phyloP scores from a whole-genome alignment of 2,888 invertebrate species.

The Diachrysia chrysitis region DNA sequence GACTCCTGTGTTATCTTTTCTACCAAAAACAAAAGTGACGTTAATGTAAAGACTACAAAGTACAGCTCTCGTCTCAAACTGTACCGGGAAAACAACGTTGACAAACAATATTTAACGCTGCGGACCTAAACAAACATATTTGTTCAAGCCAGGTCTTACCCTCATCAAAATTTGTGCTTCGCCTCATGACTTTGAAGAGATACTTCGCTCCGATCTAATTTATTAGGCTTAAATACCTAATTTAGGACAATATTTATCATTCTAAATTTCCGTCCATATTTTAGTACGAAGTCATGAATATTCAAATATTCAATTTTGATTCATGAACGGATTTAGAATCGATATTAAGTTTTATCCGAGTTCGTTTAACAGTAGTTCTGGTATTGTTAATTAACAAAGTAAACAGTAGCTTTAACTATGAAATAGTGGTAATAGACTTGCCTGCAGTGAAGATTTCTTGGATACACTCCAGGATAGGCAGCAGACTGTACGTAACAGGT shows the following conservation, averaged over 20 bases:
- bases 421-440: constrained; percentile 55
- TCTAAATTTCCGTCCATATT: neutral
- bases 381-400: neutral
- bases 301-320: neutral
- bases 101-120: constrained; percentile 54
- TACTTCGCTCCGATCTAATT: constrained; percentile 37
- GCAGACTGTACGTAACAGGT: constrained; percentile 98
- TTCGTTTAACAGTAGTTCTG: neutral
- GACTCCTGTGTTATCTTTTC: constrained; percentile 35
- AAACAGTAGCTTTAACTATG: constrained; percentile 15
- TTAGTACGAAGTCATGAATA: constrained; percentile 3
- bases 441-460: constrained; percentile 96
- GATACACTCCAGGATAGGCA: constrained; percentile 97
- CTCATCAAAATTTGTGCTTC: constrained; percentile 52
- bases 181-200: constrained; percentile 34
- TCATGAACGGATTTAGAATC: constrained; percentile 15
- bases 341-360: neutral
- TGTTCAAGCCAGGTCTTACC: constrained; percentile 44
- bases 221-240: constrained; percentile 35
- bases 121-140: constrained; percentile 61
- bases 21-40: constrained; percentile 44
- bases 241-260: constrained; percentile 17
- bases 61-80: constrained; percentile 29
- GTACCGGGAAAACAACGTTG: constrained; percentile 43
- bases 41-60: constrained; percentile 41